These are phyloP conservation scores for Anoura caudifer DNA, from an alignment of 2,113 vertebrate species.

Conservation along the genomic window DNA sequence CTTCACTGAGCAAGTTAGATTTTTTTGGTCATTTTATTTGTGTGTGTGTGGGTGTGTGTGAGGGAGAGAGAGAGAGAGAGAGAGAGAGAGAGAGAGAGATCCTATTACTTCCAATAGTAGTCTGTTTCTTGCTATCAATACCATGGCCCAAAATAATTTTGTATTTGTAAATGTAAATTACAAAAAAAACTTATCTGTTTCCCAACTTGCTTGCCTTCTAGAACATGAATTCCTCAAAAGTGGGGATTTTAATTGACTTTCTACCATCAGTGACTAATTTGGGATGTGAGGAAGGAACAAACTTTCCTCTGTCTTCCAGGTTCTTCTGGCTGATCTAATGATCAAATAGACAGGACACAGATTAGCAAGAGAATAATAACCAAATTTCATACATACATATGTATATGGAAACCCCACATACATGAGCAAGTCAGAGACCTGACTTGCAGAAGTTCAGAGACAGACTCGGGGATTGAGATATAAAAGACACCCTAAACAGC, in stretches of 20 bases:
- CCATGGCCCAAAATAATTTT: not conserved
- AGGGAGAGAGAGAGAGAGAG: not conserved
- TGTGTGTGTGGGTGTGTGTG: not conserved
- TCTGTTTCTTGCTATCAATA: not conserved
- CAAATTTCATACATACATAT: not conserved
- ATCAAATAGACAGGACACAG: not conserved
- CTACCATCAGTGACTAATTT: not conserved
- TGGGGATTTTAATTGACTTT: not conserved
- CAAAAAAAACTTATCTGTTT: not conserved
- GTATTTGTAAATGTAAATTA: too few relatives aligned
- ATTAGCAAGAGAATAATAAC: not conserved
- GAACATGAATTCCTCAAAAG: not conserved
- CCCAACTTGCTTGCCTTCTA: not conserved
- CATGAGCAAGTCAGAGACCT: not conserved
- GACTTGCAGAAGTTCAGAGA: not conserved
- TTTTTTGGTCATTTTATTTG: not conserved
- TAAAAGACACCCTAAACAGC: not conserved
- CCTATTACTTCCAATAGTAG: not conserved
- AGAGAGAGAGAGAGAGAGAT: not conserved
- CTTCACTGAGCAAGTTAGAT: not conserved
- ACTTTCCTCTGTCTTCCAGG: not conserved
- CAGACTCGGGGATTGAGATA: not conserved
- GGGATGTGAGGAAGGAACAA: not conserved
- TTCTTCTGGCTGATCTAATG: not conserved
- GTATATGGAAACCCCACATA: not conserved